Conservation (phyloP, 1,140 invertebrate genomes). For the Caenorhabditis latens region DNA sequence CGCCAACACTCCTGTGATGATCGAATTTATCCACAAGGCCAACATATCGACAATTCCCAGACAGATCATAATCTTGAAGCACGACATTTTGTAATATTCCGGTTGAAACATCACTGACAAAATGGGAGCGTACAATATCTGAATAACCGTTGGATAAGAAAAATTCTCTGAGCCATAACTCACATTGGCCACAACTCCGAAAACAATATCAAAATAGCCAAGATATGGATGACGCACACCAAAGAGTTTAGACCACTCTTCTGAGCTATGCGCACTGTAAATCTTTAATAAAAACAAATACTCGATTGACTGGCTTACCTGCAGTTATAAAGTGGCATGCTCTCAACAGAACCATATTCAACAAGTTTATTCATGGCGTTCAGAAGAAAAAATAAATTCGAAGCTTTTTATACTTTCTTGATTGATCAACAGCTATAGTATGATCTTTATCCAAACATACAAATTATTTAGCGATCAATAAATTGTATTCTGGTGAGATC, state of each 20-base stretch:
- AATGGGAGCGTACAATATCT: neutral
- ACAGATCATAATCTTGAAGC: neutral
- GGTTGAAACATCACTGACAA: neutral
- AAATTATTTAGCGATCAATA: no score
- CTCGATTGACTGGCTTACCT: neutral
- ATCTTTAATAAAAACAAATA: neutral
- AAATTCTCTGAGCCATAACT: neutral
- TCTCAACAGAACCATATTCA: neutral
- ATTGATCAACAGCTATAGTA: no score
- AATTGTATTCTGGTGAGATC: no score
- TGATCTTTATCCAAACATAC: no score
- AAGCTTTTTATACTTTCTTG: no score
- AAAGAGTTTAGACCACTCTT: neutral
- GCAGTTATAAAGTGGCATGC: neutral
- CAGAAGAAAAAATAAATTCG: neutral
- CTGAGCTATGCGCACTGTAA: neutral
- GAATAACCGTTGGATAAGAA: neutral
- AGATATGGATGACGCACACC: neutral
- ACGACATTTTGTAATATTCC: conserved; percentile 1
- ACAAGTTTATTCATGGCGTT: neutral
- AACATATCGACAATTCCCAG: neutral
- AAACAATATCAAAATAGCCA: neutral
- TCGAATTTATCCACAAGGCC: neutral
- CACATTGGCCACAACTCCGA: neutral
- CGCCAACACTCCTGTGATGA: neutral